Conservation (phyloP, 2,888 invertebrate species). For the Drosophila paranaensis region DNA sequence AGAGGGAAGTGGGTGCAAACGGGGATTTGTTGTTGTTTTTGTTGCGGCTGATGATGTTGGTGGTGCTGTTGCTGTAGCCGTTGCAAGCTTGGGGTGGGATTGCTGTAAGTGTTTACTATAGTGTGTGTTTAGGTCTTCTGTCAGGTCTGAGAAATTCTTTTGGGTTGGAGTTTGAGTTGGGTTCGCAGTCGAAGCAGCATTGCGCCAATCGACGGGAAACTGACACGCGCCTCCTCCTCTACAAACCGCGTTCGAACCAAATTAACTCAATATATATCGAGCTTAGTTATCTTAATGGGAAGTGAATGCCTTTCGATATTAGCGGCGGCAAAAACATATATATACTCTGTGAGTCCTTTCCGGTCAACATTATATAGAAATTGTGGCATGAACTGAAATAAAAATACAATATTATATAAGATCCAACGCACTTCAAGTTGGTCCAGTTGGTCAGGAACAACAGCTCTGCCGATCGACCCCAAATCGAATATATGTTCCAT, state of each 20-base stretch:
- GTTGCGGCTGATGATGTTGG: slow-evolving; percentile 26
- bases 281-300: slow-evolving; percentile 35
- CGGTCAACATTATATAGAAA: slow-evolving; percentile 2
- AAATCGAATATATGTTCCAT: too few species aligned
- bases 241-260: background rate
- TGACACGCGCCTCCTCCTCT: slow-evolving; percentile 43
- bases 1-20: slow-evolving; percentile 17
- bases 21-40: slow-evolving; percentile 22
- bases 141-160: slow-evolving; percentile 3
- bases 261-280: slow-evolving; percentile 29
- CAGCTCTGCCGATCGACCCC: too few species aligned
- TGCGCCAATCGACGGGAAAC: slow-evolving; percentile 71
- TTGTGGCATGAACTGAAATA: slow-evolving; percentile 3
- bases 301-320: slow-evolving; percentile 18
- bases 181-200: slow-evolving; percentile 32
- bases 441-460: background rate
- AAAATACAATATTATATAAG: slow-evolving; percentile 1
- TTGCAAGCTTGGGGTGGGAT: slow-evolving; percentile 29
- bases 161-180: slow-evolving; percentile 28
- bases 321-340: background rate
- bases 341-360: background rate
- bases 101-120: slow-evolving; percentile 43
- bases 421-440: background rate
- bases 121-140: slow-evolving; percentile 51
- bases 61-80: slow-evolving; percentile 8